These are phyloP conservation scores for Hippocampus abdominalis DNA, from an alignment of 2,113 vertebrate genomes.

Conservation along the genomic window DNA sequence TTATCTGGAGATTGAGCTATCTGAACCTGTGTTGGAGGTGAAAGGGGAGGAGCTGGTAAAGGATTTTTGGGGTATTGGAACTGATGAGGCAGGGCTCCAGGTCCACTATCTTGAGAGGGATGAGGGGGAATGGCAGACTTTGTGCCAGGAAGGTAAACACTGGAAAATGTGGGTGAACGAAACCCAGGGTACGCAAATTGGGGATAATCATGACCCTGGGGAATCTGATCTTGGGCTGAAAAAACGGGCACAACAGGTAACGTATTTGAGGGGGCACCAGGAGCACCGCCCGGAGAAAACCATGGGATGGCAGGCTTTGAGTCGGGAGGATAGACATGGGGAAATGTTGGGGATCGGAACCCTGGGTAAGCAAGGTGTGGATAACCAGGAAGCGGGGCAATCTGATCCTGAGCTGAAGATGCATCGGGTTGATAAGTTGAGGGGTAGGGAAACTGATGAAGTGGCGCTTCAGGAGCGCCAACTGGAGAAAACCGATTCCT, in stretches of 20 bases:
- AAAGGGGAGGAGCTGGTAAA: not conserved
- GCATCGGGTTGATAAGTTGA: not conserved
- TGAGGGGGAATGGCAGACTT: not conserved
- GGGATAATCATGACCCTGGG: not conserved
- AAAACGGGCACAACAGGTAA: not conserved
- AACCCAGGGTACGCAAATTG: not conserved
- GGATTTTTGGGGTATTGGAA: not conserved
- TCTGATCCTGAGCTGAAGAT: not conserved
- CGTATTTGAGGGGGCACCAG: not conserved
- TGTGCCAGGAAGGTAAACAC: not conserved
- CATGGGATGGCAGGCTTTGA: constrained; percentile 4
- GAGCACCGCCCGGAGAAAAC: not conserved
- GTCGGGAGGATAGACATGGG: constrained; percentile 24
- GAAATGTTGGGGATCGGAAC: constrained; percentile 2
- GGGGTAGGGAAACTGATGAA: not conserved
- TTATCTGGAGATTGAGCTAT: not conserved
- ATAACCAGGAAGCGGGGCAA: not conserved
- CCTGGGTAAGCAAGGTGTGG: too few species aligned
- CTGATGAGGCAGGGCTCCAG: not conserved
- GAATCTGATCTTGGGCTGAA: not conserved
- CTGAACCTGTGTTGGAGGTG: not conserved
- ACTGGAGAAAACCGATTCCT: constrained; percentile 1
- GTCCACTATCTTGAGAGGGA: not conserved
- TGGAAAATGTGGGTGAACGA: not conserved
- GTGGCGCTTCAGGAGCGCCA: not conserved